phyloP scores from a whole-genome alignment of 1,140 invertebrate genomes.

The Pollicipes pollicipes region DNA sequence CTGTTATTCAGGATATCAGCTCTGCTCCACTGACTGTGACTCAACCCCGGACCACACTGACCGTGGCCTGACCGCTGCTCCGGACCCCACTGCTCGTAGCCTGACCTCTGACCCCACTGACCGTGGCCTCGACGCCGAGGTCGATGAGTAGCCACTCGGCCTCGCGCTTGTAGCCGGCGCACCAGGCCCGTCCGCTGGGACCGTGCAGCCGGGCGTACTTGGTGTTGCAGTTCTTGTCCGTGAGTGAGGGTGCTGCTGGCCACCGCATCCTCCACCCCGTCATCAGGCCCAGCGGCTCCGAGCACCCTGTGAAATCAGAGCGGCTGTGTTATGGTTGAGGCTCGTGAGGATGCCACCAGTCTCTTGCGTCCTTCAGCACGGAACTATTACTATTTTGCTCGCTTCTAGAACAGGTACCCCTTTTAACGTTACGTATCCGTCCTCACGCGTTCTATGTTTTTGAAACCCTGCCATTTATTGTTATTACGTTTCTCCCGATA shows the following conservation, averaged over 20 bases:
- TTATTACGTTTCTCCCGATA: too few species aligned
- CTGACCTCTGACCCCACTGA: too few species aligned
- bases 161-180: constrained; percentile 32
- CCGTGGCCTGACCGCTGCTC: too few species aligned
- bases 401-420: too few species aligned
- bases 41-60: too few species aligned
- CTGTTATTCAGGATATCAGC: background rate
- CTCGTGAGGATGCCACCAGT: too few species aligned
- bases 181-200: constrained; percentile 33
- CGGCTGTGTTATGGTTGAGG: background rate
- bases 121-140: constrained; percentile 32
- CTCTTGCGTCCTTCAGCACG: too few species aligned
- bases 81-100: too few species aligned
- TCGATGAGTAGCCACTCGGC: constrained; percentile 38
- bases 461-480: too few species aligned
- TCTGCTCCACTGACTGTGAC: background rate
- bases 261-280: constrained; percentile 36
- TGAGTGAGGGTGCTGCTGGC: constrained; percentile 33
- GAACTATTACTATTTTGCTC: too few species aligned
- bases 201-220: constrained; percentile 36
- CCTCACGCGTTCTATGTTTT: too few species aligned
- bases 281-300: constrained; percentile 34
- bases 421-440: too few species aligned
- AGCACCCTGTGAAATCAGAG: constrained; percentile 21
- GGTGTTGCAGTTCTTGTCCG: constrained; percentile 33